phyloP scores from a whole-genome alignment of 2,113 vertebrate species.

The Cricetomys ansorgei region DNA sequence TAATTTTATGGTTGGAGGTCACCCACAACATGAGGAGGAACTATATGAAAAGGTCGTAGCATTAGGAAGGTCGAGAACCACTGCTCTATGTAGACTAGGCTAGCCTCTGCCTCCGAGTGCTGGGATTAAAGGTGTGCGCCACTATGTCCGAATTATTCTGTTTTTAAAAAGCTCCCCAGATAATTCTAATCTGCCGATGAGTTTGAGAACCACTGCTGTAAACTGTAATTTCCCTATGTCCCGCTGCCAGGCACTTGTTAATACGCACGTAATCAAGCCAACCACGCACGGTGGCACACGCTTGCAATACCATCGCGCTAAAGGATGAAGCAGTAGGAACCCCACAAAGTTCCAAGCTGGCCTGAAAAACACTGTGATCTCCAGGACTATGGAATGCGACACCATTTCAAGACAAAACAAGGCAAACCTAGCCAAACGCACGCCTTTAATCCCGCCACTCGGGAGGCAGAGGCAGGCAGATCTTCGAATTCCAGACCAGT shows the following conservation, averaged over 20 bases:
- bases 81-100: background rate
- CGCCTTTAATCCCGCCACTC: background rate
- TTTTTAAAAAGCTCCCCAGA: background rate
- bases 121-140: background rate
- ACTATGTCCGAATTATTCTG: background rate
- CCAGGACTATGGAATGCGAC: background rate
- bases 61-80: too few species aligned
- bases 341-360: background rate
- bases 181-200: constrained; percentile 25
- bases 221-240: background rate
- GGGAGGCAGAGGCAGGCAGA: background rate
- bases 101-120: background rate
- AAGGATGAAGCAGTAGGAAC: background rate
- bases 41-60: too few species aligned
- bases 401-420: background rate
- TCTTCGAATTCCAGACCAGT: background rate
- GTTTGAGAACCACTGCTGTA: constrained; percentile 21
- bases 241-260: background rate
- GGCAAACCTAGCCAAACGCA: background rate
- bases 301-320: background rate
- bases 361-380: background rate
- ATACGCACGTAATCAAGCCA: background rate
- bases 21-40: too few species aligned
- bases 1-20: too few species aligned
- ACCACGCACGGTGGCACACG: background rate